phyloP scores from a whole-genome alignment of 1,140 invertebrate genomes.

The Drosophila ironensis region DNA sequence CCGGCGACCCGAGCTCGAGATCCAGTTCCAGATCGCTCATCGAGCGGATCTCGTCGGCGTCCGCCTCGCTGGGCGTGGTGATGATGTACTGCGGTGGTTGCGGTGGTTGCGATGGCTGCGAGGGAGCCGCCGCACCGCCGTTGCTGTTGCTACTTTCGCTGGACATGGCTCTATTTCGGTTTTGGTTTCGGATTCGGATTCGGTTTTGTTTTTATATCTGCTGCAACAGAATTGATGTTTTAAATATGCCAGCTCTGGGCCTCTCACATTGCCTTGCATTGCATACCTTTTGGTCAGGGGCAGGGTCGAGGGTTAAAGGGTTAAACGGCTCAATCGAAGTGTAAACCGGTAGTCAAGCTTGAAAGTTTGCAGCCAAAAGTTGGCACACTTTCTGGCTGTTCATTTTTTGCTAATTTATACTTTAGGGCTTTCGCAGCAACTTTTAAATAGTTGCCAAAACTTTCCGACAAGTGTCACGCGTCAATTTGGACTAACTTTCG shows the following conservation, averaged over 20 bases:
- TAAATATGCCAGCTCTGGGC: conserved; percentile 6
- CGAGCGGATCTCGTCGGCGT: conserved; percentile 71
- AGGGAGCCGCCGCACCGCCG: conserved; percentile 22
- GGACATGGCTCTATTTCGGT: conserved; percentile 21
- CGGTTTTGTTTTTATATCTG: background rate
- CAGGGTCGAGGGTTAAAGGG: too few species aligned
- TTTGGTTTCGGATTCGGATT: background rate
- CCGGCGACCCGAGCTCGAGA: conserved; percentile 36
- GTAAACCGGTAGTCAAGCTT: background rate
- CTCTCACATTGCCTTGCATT: conserved; percentile 15
- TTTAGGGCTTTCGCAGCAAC: too few species aligned
- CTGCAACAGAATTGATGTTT: conserved; percentile 37
- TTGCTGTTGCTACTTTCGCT: conserved; percentile 25
- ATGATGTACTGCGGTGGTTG: conserved; percentile 78
- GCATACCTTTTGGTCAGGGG: conserved; percentile 33
- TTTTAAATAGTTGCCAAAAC: too few species aligned
- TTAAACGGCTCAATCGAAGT: background rate
- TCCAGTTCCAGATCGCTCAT: conserved; percentile 56
- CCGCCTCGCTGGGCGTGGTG: conserved; percentile 78
- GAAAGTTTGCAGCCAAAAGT: background rate
- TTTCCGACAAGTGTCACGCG: too few species aligned
- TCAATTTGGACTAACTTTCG: too few species aligned
- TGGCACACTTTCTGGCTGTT: too few species aligned
- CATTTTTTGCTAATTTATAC: too few species aligned
- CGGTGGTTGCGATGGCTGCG: background rate